phyloP scores from a whole-genome alignment of 2,113 vertebrate genomes.

The Chionodraco myersi region DNA sequence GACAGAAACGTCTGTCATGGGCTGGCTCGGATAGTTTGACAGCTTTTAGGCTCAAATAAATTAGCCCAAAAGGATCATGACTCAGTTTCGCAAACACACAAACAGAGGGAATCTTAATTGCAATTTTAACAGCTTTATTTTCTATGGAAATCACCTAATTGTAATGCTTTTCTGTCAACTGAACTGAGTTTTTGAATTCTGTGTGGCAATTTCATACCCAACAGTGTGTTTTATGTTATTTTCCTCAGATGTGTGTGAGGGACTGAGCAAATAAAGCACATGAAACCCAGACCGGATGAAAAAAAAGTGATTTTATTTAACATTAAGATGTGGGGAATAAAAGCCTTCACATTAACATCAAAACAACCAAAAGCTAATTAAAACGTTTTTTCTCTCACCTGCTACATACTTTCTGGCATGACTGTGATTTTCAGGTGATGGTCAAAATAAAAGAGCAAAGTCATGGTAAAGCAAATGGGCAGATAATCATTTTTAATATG shows the following conservation, averaged over 20 bases:
- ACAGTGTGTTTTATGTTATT: neutral
- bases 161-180: neutral
- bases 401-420: too few species aligned
- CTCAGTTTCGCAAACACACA: conserved; percentile 9
- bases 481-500: too few species aligned
- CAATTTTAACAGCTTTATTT: neutral
- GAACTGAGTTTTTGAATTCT: neutral
- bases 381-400: too few species aligned
- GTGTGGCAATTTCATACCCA: neutral
- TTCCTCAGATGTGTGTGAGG: neutral
- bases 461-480: too few species aligned
- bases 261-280: neutral
- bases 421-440: too few species aligned
- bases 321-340: too few species aligned
- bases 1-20: conserved; percentile 37
- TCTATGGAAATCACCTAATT: neutral
- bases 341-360: too few species aligned
- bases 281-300: neutral
- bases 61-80: neutral
- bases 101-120: conserved; percentile 14
- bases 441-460: too few species aligned
- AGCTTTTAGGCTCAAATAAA: conserved; percentile 26
- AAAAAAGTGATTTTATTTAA: too few species aligned
- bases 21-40: conserved; percentile 22
- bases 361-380: too few species aligned